Percentiles rank a stretch among this genome's conserved stretches.
These are phyloP conservation scores for Amaurobius ferox DNA, from an alignment of 2,888 invertebrate species.

Conservation along the genomic window DNA sequence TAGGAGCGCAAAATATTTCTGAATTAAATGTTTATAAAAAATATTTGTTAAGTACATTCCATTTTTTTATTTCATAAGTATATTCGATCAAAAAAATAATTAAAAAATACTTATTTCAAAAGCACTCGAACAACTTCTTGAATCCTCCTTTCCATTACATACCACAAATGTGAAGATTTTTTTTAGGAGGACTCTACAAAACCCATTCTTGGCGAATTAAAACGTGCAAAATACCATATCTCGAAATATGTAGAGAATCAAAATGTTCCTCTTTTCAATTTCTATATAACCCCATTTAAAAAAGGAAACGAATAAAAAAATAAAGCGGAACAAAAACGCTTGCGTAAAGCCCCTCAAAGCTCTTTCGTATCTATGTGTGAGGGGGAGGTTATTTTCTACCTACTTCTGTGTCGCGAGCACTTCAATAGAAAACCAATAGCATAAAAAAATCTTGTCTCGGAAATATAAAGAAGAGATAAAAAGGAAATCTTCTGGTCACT, in stretches of 20 bases:
- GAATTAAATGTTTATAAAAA: too few species aligned
- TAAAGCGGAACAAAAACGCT: conserved; percentile 3
- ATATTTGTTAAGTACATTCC: too few species aligned
- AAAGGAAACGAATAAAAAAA: neutral
- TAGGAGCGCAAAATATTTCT: too few species aligned
- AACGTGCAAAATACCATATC: neutral
- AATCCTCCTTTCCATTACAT: neutral
- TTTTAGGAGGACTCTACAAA: too few species aligned
- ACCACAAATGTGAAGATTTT: neutral
- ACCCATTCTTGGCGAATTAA: neutral
- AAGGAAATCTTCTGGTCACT: conserved; percentile 17
- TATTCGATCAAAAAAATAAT: too few species aligned
- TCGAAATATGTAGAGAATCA: neutral
- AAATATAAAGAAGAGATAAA: conserved; percentile 15
- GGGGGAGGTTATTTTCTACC: conserved; percentile 1
- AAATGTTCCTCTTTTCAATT: neutral
- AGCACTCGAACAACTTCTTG: neutral
- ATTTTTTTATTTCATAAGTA: too few species aligned
- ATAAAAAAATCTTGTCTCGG: conserved; percentile 6
- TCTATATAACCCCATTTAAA: neutral
- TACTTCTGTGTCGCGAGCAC: neutral
- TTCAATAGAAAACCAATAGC: conserved; percentile 28
- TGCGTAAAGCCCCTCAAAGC: conserved; percentile 13
- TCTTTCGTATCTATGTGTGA: conserved; percentile 1
- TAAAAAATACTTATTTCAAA: neutral